Conservation (phyloP, 2,113 vertebrate genomes). For the Tachysurus vachellii region DNA sequence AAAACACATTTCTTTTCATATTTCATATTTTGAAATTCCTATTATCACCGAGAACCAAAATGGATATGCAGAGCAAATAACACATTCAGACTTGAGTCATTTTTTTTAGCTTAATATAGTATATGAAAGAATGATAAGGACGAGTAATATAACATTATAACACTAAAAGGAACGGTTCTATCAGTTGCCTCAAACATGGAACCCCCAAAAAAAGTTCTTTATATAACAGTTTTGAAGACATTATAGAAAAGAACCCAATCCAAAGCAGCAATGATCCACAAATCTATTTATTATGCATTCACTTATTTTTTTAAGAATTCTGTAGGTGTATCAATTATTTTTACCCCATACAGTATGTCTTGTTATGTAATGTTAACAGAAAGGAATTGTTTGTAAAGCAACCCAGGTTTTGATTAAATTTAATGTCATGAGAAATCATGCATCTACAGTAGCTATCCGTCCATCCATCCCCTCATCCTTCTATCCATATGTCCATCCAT, state of each 20-base stretch:
- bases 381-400: neutral
- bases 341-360: neutral
- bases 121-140: neutral
- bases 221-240: neutral
- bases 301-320: neutral
- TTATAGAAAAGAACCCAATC: neutral
- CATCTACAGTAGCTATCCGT: too few relatives aligned
- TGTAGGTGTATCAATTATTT: neutral
- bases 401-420: too few relatives aligned
- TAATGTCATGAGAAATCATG: too few relatives aligned
- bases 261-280: neutral
- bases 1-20: neutral
- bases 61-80: neutral
- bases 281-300: neutral
- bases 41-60: neutral
- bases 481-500: too few relatives aligned
- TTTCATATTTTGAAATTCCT: neutral
- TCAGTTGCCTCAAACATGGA: too few relatives aligned
- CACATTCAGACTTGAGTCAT: neutral
- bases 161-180: too few relatives aligned
- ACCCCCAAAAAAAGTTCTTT: too few relatives aligned
- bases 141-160: too few relatives aligned
- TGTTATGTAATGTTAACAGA: neutral
- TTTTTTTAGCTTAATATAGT: neutral
- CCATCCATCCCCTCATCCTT: too few relatives aligned